Evolutionary conservation across 2,888 invertebrate species (phyloP).

Genomic region (Oscheius myriophilus): DNA sequence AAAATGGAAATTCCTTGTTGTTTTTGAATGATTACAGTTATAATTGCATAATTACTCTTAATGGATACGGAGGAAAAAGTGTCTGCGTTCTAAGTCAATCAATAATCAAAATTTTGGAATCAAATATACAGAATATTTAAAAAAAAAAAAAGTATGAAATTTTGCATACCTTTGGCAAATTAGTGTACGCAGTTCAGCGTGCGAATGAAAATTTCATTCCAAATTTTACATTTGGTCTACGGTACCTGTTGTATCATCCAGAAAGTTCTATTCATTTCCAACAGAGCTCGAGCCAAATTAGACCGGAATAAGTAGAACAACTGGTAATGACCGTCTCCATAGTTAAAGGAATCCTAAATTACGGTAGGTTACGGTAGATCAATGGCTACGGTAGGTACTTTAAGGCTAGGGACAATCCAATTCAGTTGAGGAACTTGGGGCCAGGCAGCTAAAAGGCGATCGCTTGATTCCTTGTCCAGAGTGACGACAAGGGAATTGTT

Average conservation of each 20-base stretch:
- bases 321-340: constrained; percentile 69
- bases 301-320: constrained; percentile 67
- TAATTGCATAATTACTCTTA: not conserved
- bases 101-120: not conserved
- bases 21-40: too few relatives aligned
- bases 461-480: constrained; percentile 54
- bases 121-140: too few relatives aligned
- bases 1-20: too few relatives aligned
- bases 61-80: constrained; percentile 47
- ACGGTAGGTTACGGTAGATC: not conserved
- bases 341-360: constrained; percentile 63
- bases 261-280: constrained; percentile 49
- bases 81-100: constrained; percentile 29
- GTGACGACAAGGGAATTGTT: constrained; percentile 57
- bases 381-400: constrained; percentile 33
- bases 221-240: too few relatives aligned
- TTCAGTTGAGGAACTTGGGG: constrained; percentile 50
- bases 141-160: too few relatives aligned
- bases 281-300: constrained; percentile 60
- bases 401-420: constrained; percentile 53
- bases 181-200: too few relatives aligned
- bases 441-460: constrained; percentile 47
- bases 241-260: constrained; percentile 70
- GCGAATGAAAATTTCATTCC: too few relatives aligned
- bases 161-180: too few relatives aligned